phyloP scores from a whole-genome alignment of 2,797 vertebrate genomes.

The Rhynchonycteris naso region DNA sequence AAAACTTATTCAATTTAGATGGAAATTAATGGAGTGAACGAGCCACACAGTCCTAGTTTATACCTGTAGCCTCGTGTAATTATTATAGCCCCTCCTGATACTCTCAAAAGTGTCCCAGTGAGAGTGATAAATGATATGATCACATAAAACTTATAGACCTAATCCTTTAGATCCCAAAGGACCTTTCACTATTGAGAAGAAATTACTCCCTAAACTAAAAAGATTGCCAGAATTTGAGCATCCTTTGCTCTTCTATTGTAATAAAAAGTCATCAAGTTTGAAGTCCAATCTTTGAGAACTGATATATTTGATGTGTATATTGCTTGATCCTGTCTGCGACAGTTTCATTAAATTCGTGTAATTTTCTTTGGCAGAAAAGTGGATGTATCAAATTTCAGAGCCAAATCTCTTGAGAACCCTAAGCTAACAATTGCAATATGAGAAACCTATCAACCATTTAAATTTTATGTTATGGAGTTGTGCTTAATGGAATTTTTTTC shows the following conservation, averaged over 20 bases:
- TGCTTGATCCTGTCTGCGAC: conserved; percentile 51
- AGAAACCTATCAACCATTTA: conserved; percentile 71
- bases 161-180: not conserved
- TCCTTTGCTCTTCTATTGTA: conserved; percentile 40
- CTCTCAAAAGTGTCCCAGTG: not conserved
- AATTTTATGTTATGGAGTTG: conserved; percentile 68
- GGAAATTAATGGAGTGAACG: not conserved
- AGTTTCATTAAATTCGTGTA: conserved; percentile 62
- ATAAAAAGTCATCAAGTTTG: conserved; percentile 23
- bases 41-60: not conserved
- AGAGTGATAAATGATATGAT: conserved; percentile 20
- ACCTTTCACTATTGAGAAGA: conserved; percentile 17
- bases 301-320: conserved; percentile 7
- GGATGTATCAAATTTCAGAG: conserved; percentile 67
- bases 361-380: conserved; percentile 62
- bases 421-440: conserved; percentile 61
- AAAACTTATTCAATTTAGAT: not conserved
- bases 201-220: conserved; percentile 23
- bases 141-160: not conserved
- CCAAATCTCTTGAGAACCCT: conserved; percentile 67
- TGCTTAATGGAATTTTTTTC: conserved; percentile 58
- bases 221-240: conserved; percentile 20
- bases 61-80: not conserved
- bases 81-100: conserved; percentile 14
- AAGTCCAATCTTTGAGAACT: conserved; percentile 49